phyloP scores from a whole-genome alignment of 2,888 invertebrate genomes.

The Agapetus fuscipes region DNA sequence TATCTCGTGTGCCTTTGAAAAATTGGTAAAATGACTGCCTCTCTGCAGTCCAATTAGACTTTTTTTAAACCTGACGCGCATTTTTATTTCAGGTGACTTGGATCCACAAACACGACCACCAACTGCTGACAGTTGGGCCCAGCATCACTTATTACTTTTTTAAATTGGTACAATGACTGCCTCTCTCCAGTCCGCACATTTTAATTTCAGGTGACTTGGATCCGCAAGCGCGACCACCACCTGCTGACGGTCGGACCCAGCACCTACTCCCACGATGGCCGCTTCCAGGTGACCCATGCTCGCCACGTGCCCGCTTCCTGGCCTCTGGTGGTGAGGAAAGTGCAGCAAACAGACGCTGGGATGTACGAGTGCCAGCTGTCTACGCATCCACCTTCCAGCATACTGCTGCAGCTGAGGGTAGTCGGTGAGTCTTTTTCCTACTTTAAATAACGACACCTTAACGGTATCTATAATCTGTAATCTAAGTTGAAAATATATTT shows the following conservation, averaged over 20 bases:
- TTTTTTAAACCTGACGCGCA: too few species aligned
- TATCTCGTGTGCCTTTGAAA: too few species aligned
- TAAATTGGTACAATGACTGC: too few species aligned
- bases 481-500: too few species aligned
- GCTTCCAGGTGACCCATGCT: slow-evolving; percentile 30
- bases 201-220: slow-evolving; percentile 31
- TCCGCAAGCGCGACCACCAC: slow-evolving; percentile 29
- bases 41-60: too few species aligned
- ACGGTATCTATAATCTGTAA: too few species aligned
- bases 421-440: slow-evolving; percentile 42
- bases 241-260: slow-evolving; percentile 30
- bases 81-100: slow-evolving; percentile 31
- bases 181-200: too few species aligned
- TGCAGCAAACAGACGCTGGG: slow-evolving; percentile 27
- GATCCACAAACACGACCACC: slow-evolving; percentile 30
- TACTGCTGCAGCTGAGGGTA: slow-evolving; percentile 37
- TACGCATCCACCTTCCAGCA: slow-evolving; percentile 37
- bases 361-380: slow-evolving; percentile 35
- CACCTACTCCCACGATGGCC: slow-evolving; percentile 31
- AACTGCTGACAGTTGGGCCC: slow-evolving; percentile 30
- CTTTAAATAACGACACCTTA: too few species aligned
- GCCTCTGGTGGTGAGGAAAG: slow-evolving; percentile 29
- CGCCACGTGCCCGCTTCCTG: slow-evolving; percentile 30
- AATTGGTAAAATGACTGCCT: too few species aligned
- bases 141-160: too few species aligned